Percentiles rank a stretch among this genome's conserved stretches.
Conservation (phyloP, 2,113 vertebrate species). For the Xenus cinereus region DNA sequence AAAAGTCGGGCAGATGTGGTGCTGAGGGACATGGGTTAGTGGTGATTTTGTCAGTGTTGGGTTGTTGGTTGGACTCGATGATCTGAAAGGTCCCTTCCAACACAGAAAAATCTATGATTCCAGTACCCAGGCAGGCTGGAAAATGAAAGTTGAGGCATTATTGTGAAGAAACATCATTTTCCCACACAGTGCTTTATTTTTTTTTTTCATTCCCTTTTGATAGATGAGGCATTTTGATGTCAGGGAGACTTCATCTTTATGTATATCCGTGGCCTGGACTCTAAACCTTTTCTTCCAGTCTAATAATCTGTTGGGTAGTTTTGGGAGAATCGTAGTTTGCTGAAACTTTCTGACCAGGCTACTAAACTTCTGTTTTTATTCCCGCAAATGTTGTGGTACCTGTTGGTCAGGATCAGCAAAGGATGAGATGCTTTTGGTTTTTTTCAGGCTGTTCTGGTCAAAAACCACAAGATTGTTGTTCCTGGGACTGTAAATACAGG, state of each 20-base stretch:
- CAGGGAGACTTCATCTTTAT: neutral
- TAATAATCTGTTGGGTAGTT: too few species aligned
- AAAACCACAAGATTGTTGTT: rapidly evolving
- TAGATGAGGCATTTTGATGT: neutral
- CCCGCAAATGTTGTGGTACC: rapidly evolving
- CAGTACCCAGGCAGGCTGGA: neutral
- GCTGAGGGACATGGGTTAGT: neutral
- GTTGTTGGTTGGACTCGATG: neutral
- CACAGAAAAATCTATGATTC: neutral
- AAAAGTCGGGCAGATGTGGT: neutral
- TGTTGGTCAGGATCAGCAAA: neutral
- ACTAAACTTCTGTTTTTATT: neutral
- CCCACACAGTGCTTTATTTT: rapidly evolving
- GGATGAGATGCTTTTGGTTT: neutral
- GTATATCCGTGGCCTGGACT: rapidly evolving
- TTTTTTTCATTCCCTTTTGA: neutral
- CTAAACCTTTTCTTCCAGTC: neutral
- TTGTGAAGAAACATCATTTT: neutral
- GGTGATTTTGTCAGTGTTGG: neutral
- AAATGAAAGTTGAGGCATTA: neutral
- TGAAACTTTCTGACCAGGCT: neutral
- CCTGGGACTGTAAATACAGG: neutral
- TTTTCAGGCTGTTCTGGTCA: neutral
- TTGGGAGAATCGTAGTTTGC: rapidly evolving
- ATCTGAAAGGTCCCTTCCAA: neutral